A percentile compares a stretch with the other conserved stretches of the same genome.
Evolutionary conservation across 2,797 vertebrate species (phyloP).

Genomic region (Sebastes taczanowskii): DNA sequence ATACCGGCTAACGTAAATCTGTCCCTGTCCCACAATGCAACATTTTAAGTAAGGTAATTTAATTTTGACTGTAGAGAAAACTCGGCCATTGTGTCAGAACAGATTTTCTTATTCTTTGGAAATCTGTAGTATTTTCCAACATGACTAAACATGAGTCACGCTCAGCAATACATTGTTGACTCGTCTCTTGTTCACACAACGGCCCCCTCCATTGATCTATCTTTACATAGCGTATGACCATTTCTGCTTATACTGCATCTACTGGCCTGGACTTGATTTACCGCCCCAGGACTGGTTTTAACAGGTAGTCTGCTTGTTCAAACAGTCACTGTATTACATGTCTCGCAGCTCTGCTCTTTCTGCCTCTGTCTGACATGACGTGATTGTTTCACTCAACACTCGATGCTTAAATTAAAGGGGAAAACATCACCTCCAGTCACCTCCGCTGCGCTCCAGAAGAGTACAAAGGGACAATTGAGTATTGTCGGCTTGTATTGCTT

Average conservation of each 20-base stretch:
- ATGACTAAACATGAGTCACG: constrained; percentile 62
- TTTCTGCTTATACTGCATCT: constrained; percentile 54
- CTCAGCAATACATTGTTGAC: constrained; percentile 37
- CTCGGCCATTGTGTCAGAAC: constrained; percentile 43
- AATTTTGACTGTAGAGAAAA: not conserved
- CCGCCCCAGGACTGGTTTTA: constrained; percentile 39
- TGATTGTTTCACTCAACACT: constrained; percentile 58
- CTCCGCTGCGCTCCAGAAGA: constrained; percentile 1
- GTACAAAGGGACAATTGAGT: not conserved
- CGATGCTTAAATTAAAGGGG: constrained; percentile 53
- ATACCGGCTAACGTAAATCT: too few species aligned
- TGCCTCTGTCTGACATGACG: constrained; percentile 32
- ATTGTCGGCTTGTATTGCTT: constrained; percentile 21
- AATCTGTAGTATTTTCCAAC: constrained; percentile 44
- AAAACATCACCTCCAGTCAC: constrained; percentile 7
- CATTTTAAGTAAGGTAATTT: too few species aligned
- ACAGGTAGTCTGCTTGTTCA: constrained; percentile 38
- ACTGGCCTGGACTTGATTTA: constrained; percentile 60
- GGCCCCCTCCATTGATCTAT: constrained; percentile 20
- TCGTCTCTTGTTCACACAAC: constrained; percentile 33
- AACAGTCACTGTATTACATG: constrained; percentile 20
- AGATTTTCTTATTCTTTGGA: constrained; percentile 54
- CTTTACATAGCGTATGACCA: constrained; percentile 43
- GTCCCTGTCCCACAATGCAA: too few species aligned
- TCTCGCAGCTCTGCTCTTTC: constrained; percentile 22